Conservation (phyloP, 2,113 vertebrate genomes). For the Microcebus jonahi region DNA sequence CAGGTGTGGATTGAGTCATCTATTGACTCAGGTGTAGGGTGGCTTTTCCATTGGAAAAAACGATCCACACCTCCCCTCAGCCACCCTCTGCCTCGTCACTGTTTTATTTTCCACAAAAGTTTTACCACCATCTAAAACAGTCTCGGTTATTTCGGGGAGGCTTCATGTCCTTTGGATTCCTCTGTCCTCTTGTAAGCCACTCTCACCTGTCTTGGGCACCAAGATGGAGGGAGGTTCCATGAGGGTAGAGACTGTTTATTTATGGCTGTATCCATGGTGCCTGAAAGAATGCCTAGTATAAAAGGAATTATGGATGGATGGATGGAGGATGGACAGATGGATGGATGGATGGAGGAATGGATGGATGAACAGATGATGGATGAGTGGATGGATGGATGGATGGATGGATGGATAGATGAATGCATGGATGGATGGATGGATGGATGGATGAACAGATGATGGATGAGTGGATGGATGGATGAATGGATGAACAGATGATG, state of each 20-base stretch:
- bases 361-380: too few species aligned
- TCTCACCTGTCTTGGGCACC: not conserved
- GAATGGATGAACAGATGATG: not conserved
- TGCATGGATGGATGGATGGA: not conserved
- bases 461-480: too few species aligned
- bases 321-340: not conserved
- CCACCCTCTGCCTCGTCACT: not conserved
- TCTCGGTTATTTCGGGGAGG: rapidly evolving
- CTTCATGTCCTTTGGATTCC: not conserved
- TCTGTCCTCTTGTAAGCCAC: not conserved
- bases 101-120: not conserved
- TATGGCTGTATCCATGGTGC: not conserved
- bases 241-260: not conserved
- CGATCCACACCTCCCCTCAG: rapidly evolving
- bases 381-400: too few species aligned
- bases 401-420: too few species aligned
- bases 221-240: not conserved
- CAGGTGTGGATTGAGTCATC: not conserved
- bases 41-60: too few species aligned
- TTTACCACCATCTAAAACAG: too few species aligned
- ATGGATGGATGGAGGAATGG: too few species aligned
- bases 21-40: rapidly evolving
- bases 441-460: too few species aligned
- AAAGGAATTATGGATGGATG: not conserved
- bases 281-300: not conserved